A percentile compares a stretch with the other conserved stretches of the same genome.
These are phyloP conservation scores for Synergus gifuensis DNA, from an alignment of 2,888 invertebrate species.

Conservation along the genomic window DNA sequence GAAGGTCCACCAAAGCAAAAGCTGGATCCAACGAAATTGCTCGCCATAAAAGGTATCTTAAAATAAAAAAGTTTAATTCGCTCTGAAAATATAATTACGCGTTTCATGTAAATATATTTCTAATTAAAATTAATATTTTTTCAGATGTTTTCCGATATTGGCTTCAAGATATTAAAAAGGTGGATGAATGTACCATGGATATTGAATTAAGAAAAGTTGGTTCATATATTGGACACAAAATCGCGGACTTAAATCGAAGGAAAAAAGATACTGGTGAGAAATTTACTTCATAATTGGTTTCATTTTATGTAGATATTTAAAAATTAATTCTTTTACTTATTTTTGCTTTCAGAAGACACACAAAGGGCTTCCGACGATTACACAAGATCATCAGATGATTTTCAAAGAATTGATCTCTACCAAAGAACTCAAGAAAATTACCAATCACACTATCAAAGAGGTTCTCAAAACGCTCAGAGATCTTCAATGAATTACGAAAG, in stretches of 20 bases:
- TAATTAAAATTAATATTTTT: slow-evolving; percentile 1
- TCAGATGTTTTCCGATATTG: slow-evolving; percentile 42
- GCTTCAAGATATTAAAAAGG: slow-evolving; percentile 36
- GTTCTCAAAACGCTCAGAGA: neutral
- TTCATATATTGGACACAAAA: slow-evolving; percentile 35
- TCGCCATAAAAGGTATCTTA: slow-evolving; percentile 38
- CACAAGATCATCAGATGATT: slow-evolving; percentile 18
- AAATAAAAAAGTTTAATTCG: neutral
- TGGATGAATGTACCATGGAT: slow-evolving; percentile 52
- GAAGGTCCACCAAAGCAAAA: slow-evolving; percentile 36
- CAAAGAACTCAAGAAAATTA: slow-evolving; percentile 22
- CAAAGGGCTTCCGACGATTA: slow-evolving; percentile 18
- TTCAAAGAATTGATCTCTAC: slow-evolving; percentile 13
- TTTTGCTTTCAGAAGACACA: neutral
- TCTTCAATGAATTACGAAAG: slow-evolving; percentile 10
- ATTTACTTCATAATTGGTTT: neutral
- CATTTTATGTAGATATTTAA: neutral
- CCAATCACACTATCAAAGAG: slow-evolving; percentile 2
- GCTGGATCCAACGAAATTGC: slow-evolving; percentile 41
- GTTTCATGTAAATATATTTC: neutral
- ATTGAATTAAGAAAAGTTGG: slow-evolving; percentile 35
- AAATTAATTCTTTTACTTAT: neutral
- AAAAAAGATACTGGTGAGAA: slow-evolving; percentile 23
- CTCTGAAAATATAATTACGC: neutral
- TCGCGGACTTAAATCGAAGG: slow-evolving; percentile 35